Percentiles rank a stretch among this genome's conserved stretches.
Conservation (phyloP, 2,888 invertebrate genomes). For the Dromius quadrimaculatus region DNA sequence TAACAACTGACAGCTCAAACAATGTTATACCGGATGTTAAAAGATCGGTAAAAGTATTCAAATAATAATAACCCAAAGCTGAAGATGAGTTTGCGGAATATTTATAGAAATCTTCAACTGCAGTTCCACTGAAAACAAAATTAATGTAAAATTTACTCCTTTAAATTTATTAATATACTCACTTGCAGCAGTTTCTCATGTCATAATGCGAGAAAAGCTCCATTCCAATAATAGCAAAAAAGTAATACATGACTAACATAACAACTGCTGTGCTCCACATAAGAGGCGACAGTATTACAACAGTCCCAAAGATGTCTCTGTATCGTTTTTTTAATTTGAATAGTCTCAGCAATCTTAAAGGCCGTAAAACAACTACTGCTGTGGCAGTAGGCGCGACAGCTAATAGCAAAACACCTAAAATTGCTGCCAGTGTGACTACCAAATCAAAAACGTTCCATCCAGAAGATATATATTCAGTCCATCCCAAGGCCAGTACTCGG, state of each 20-base stretch:
- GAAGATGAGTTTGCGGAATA: constrained; percentile 77
- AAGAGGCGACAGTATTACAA: constrained; percentile 83
- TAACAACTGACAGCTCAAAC: constrained; percentile 91
- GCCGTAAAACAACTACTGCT: constrained; percentile 80
- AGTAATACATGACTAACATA: constrained; percentile 87
- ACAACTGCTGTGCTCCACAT: constrained; percentile 87
- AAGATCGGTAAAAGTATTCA: constrained; percentile 87
- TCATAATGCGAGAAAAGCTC: constrained; percentile 83
- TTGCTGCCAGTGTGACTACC: constrained; percentile 75
- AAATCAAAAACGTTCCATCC: constrained; percentile 90
- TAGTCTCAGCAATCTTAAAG: constrained; percentile 76
- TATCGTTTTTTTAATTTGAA: constrained; percentile 86
- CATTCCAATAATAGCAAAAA: constrained; percentile 92
- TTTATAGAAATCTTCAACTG: constrained; percentile 85
- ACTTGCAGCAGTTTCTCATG: constrained; percentile 87
- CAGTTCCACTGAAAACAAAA: constrained; percentile 81
- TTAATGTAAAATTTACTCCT: constrained; percentile 20
- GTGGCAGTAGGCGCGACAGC: constrained; percentile 77
- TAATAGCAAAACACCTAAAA: constrained; percentile 77
- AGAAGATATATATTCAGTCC: constrained; percentile 78
- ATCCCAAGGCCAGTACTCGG: constrained; percentile 80
- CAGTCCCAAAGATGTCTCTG: constrained; percentile 85
- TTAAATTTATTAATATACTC: constrained; percentile 63
- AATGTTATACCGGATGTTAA: constrained; percentile 84
- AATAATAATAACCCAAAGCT: constrained; percentile 84